These are phyloP conservation scores for Acrocephalus arundinaceus DNA, from an alignment of 2,113 vertebrate genomes.

Conservation along the genomic window DNA sequence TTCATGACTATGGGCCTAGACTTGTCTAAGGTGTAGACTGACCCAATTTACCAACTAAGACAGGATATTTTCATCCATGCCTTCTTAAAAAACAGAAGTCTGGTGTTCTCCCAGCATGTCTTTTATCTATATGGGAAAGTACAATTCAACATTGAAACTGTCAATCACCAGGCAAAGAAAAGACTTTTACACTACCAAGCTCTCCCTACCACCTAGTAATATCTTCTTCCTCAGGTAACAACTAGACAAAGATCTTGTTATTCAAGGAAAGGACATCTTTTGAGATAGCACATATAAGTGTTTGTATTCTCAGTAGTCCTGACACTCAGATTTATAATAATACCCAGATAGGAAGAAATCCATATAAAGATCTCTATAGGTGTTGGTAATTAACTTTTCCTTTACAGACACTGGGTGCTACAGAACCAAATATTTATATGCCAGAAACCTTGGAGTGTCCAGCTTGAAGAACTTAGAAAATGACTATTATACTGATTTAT, in stretches of 20 bases:
- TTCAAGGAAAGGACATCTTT: background rate
- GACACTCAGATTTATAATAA: background rate
- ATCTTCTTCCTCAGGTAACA: background rate
- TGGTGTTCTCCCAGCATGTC: background rate
- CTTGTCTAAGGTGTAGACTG: background rate
- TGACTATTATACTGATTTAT: background rate
- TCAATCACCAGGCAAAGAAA: background rate
- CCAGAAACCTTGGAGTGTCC: background rate
- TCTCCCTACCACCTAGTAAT: background rate
- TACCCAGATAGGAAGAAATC: background rate
- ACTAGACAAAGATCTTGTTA: background rate
- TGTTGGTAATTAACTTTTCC: background rate
- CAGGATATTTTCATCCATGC: background rate
- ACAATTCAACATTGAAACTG: background rate
- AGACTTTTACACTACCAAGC: background rate
- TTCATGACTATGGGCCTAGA: background rate
- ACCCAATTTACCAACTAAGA: background rate
- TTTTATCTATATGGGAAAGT: background rate
- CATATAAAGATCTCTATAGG: background rate
- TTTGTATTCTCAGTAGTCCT: background rate
- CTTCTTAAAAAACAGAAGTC: background rate
- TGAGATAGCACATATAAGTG: background rate
- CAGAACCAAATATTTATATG: background rate
- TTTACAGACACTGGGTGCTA: background rate
- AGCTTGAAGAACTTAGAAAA: background rate